Evolutionary conservation across 1,140 invertebrate species (phyloP).

Genomic region (Pogonognathellus flavescens): DNA sequence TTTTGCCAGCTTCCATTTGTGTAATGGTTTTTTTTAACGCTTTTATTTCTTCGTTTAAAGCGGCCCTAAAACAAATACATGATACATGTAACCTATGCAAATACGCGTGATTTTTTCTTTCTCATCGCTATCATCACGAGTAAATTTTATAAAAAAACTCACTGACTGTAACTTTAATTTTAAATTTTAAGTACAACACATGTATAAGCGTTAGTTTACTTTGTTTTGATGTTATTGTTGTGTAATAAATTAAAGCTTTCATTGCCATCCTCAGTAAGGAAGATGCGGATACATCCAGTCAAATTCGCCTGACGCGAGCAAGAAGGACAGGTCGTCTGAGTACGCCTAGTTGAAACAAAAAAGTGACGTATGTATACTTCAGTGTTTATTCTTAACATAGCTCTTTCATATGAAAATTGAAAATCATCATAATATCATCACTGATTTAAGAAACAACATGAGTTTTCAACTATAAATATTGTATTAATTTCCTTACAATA

Average conservation of each 20-base stretch:
- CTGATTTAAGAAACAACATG: too few species aligned
- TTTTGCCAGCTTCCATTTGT: neutral
- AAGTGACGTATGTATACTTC: too few species aligned
- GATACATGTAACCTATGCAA: too few species aligned
- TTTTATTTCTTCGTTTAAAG: neutral
- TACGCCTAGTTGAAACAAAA: too few species aligned
- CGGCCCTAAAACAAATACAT: neutral
- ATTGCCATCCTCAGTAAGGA: neutral
- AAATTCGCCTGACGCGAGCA: neutral
- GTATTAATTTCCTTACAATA: neutral
- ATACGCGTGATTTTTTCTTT: too few species aligned
- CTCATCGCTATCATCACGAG: neutral
- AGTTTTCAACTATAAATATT: too few species aligned
- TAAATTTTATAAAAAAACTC: too few species aligned
- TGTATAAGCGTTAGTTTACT: neutral
- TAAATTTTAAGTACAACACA: too few species aligned
- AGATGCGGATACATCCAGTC: neutral
- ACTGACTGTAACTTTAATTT: too few species aligned
- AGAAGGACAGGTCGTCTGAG: conserved; percentile 2
- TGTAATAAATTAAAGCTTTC: neutral
- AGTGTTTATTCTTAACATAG: too few species aligned
- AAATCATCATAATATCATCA: too few species aligned
- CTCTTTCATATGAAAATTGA: too few species aligned
- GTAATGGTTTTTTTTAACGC: neutral
- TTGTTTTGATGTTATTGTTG: neutral